Base-by-base conservation (phyloP, 2,113 vertebrate species). In the Nerophis ophidion region DNA sequence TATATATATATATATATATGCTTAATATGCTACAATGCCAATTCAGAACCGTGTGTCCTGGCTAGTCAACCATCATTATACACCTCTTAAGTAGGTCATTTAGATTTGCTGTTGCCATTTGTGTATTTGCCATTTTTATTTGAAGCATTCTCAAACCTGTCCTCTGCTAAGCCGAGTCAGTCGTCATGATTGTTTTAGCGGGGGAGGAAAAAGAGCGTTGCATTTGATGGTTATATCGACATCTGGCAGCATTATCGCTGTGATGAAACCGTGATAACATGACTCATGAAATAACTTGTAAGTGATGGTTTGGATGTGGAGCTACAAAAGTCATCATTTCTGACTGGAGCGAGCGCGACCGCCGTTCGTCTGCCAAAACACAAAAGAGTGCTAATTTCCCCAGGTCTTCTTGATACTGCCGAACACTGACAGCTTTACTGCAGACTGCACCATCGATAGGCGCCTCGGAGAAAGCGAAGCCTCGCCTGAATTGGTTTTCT, bases 351-450 rank as follows among this genome's bases (percentile, higher is more conserved):
- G 40, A 44, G 51, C 50, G 59, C 34, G 52, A 17, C 51, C 53
- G 47, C 45, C 42, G 76, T 47, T 60, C 81, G 72, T 80, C 76
- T 77, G 65, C 69, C 64, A 61, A 73, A 66, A 81, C 38, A 19
- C 16, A 80, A 68, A 74, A 77, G 57, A 60, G 73, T 61, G 68
- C 70, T 86, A 71, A 87, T 81, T 79, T 83, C 80, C 40, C 71
- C 80, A 79, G 83, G 4, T 71, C 12, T 75, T 70, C 79, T 71
- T 72, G 64, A 79, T 81, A 84, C 82, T 72, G 65, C 76, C 73
- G 71, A 72, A 72, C 83, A 84, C 75, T 84, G 84, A 84, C 81
- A 73, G 76, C 80, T 89, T 87, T 86, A 89, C 83, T 76, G 56
- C 76, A 82, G 84, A 82, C 77, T 44, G 77, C 75, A 72, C 82